Evolutionary conservation across 2,113 vertebrate species (phyloP).

Genomic region (Gymnorhina tibicen): DNA sequence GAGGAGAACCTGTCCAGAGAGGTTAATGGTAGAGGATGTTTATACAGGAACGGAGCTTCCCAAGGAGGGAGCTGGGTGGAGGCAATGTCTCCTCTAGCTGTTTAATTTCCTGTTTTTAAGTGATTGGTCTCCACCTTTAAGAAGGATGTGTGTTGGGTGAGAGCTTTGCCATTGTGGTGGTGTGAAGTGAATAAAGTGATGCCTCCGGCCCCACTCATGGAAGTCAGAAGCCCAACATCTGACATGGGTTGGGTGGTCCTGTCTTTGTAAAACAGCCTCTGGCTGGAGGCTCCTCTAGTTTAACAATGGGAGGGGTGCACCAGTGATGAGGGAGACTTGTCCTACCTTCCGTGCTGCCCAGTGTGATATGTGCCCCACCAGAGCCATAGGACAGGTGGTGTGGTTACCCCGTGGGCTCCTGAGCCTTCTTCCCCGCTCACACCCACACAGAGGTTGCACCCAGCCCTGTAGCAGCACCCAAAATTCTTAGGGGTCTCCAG

Average conservation of each 20-base stretch:
- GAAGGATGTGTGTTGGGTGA: not conserved
- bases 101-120: not conserved
- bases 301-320: not conserved
- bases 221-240: not conserved
- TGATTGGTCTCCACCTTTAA: not conserved
- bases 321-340: not conserved
- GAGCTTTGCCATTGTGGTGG: not conserved
- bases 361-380: rapidly evolving
- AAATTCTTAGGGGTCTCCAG: not conserved
- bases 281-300: not conserved
- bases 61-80: not conserved
- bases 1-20: not conserved
- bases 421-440: not conserved
- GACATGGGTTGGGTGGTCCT: not conserved
- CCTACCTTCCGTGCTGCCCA: not conserved
- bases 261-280: not conserved
- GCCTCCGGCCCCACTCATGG: not conserved
- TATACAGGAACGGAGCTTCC: not conserved
- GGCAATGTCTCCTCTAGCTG: not conserved
- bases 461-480: not conserved
- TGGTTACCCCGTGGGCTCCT: not conserved
- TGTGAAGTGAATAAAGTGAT: not conserved
- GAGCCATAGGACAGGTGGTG: not conserved
- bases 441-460: not conserved
- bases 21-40: not conserved